Evolutionary conservation across 2,113 vertebrate species (phyloP), one percentile per base, ranked within the genome.

Genomic region (Protobothrops mucrosquamatus): DNA sequence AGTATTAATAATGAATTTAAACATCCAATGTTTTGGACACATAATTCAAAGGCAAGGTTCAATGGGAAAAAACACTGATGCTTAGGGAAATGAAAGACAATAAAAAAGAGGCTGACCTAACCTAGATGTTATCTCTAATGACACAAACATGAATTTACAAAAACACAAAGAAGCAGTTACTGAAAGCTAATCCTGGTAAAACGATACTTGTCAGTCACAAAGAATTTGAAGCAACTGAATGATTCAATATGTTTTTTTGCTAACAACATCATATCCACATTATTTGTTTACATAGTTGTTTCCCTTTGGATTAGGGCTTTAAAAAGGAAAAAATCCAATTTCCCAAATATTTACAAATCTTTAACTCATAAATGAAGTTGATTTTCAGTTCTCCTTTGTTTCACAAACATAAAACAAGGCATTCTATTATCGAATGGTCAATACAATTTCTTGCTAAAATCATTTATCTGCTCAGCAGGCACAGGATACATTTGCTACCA

Each of bases 391-490:
- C 69, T 26, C 7, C 51, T 69, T 48, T 43, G 29, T 18, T 64
- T 34, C 57, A 87, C 85, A 92, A 87, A 92, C 55, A 87, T 24
- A 52, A 64, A 57, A 87, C 1, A 51, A 18, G 26, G 15, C 48
- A 91, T 26, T 29, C 95, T 92, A 93, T 94, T 46, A 18, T 89
- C 24, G 54, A 55, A 34, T 88, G 6, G 87, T 94, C 92, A 93
- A 52, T 81, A 93, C 89, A 14, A 2, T 90, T 74, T 64, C 92
- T 89, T 91, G 56, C 1, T 92, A 94, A 22, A 8, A 3, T 1
- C 34, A 48, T 23, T 52, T 94, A 93, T 56, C 93, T 96, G 89
- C 94, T 95, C 94, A 59, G 85, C 94, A 95, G 95, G 26, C 34
- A 59, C 3, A 14, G 18, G 43, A 87, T 61, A 39, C 11, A 51